These are phyloP conservation scores for Acromyrmex heyeri DNA, from an alignment of 1,140 invertebrate genomes.

Conservation along the genomic window DNA sequence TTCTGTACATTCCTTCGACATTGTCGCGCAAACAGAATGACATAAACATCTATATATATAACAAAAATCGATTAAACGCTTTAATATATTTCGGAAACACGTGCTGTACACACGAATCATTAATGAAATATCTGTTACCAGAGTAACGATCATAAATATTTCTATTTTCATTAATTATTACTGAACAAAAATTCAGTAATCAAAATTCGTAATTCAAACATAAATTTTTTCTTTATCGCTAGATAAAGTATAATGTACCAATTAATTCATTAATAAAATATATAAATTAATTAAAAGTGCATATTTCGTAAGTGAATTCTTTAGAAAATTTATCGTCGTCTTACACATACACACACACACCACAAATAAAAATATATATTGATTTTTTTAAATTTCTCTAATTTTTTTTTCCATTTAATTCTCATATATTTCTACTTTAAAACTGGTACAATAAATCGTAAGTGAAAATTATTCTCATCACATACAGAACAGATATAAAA, in stretches of 20 bases:
- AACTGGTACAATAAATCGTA: too few relatives aligned
- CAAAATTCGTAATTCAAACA: background rate
- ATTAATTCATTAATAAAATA: background rate
- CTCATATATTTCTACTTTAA: too few relatives aligned
- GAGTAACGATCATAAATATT: background rate
- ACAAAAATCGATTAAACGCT: slow-evolving; percentile 10
- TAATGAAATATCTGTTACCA: slow-evolving; percentile 8
- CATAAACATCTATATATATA: background rate
- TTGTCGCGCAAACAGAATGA: background rate
- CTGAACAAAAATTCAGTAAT: background rate
- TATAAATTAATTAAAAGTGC: background rate
- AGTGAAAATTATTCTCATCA: background rate
- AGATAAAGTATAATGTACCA: background rate
- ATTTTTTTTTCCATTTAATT: too few relatives aligned
- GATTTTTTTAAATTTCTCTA: background rate
- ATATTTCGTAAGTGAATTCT: background rate
- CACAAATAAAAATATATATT: background rate
- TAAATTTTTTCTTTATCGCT: background rate
- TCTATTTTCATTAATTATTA: background rate
- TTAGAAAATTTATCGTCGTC: background rate
- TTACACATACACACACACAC: too few relatives aligned
- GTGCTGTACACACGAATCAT: background rate
- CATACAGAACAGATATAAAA: background rate
- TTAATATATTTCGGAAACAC: slow-evolving; percentile 2
- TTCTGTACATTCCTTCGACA: background rate